phyloP scores from a whole-genome alignment of 2,888 invertebrate genomes.

The Ptilodon capucinus region DNA sequence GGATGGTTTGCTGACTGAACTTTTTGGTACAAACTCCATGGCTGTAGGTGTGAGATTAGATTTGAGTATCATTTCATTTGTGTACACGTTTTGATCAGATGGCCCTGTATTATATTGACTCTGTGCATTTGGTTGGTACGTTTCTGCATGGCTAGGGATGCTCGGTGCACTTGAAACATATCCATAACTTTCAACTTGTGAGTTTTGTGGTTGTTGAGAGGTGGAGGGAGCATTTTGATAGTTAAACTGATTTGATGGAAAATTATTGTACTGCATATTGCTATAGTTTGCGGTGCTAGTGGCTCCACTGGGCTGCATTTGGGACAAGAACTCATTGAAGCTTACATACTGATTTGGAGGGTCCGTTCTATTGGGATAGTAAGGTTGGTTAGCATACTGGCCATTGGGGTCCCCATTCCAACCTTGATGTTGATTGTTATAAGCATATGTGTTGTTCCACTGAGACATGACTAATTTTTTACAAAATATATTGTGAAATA shows the following conservation, averaged over 20 bases:
- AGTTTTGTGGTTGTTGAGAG: slow-evolving; percentile 40
- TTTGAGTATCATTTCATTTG: slow-evolving; percentile 61
- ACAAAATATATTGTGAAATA: slow-evolving; percentile 48
- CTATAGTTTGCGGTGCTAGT: slow-evolving; percentile 46
- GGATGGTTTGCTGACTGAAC: slow-evolving; percentile 40
- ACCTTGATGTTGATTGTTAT: slow-evolving; percentile 66
- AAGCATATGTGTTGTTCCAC: slow-evolving; percentile 73
- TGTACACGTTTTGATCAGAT: slow-evolving; percentile 43
- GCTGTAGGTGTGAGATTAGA: slow-evolving; percentile 83
- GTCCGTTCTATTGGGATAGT: slow-evolving; percentile 59
- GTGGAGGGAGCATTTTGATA: slow-evolving; percentile 61
- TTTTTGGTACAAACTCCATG: slow-evolving; percentile 82
- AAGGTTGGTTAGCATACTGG: slow-evolving; percentile 62
- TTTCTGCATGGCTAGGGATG: slow-evolving; percentile 40
- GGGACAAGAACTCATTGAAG: slow-evolving; percentile 70
- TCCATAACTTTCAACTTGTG: slow-evolving; percentile 47
- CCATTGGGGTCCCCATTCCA: slow-evolving; percentile 65
- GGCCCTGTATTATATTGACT: slow-evolving; percentile 42
- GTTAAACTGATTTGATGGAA: slow-evolving; percentile 55
- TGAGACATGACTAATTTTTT: slow-evolving; percentile 61
- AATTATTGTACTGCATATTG: slow-evolving; percentile 61
- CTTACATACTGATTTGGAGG: slow-evolving; percentile 68
- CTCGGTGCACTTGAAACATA: slow-evolving; percentile 48
- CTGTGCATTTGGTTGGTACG: slow-evolving; percentile 47
- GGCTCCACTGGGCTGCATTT: slow-evolving; percentile 61